Evolutionary conservation across 2,797 vertebrate species (phyloP), one percentile per base, ranked within the genome.

Genomic region (Amblyopsis hoosieri): DNA sequence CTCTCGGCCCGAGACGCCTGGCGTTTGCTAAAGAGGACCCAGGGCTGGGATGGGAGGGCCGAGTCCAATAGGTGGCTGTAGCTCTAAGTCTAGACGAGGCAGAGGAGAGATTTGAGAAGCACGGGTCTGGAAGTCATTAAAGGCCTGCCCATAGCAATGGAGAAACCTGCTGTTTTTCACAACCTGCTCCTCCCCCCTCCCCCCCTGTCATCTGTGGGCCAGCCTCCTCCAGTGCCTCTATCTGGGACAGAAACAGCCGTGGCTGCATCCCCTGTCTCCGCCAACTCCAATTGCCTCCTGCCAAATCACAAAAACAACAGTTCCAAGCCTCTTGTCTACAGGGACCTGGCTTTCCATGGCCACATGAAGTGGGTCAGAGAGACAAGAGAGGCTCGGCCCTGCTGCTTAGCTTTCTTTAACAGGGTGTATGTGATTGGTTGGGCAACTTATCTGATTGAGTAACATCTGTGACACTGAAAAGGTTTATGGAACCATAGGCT

Each of bases 71-170:
- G 62, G 73, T 72, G 58, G 55, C 68, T 62, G 58, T 65, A 55
- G 76, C 67, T 64, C 61, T 67, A 72, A 56, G 83, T 89, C 87
- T 87, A 82, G 90, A 91, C 79, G 5, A 56, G 46, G 65, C 5
- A 52, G 62, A 46, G 54, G 57, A 70, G 65, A 67, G 67, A 69
- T 45, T 29, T 72, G 74, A 54, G 59, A 66, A 79, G 60, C 57
- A 77, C 55, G 50, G 67, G 82, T 88, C 89, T 93, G 91, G 90
- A 92, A 92, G 85, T 89, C 87, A 91, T 92, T 91, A 92, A 81
- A 67, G 66, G 71, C 82, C 81, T 49, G 80, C 90, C 84, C 82
- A 74, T 70, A 88, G 90, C 84, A 83, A 89, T 84, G 84, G 79
- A 87, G 83, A 87, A 89, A 88, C 86, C 85, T 87, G 87, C 85